These are phyloP conservation scores for Piaya cayana DNA, from an alignment of 2,113 vertebrate species.

Conservation along the genomic window DNA sequence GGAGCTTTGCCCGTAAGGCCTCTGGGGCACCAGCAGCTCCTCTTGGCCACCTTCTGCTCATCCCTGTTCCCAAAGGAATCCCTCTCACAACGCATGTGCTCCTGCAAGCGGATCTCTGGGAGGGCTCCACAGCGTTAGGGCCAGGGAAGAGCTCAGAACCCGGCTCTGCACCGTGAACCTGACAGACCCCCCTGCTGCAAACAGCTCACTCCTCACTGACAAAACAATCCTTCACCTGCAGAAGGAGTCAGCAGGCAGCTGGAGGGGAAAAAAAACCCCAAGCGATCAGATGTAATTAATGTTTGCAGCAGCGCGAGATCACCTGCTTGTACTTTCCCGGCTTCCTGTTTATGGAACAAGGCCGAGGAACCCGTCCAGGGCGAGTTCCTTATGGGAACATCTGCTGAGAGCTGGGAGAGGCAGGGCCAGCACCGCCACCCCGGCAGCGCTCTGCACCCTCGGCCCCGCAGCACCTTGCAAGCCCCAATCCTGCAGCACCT, in stretches of 20 bases:
- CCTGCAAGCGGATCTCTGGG: too few species aligned
- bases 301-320: background rate
- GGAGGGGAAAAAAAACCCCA: background rate
- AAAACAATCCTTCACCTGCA: background rate
- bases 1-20: too few species aligned
- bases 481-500: too few species aligned
- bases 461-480: background rate
- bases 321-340: conserved; percentile 40
- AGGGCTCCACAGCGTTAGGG: background rate
- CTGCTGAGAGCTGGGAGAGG: background rate
- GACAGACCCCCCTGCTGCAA: background rate
- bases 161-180: rapidly evolving
- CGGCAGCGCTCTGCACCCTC: background rate
- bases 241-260: background rate
- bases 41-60: too few species aligned
- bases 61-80: too few species aligned
- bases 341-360: conserved; percentile 29
- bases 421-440: background rate
- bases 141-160: background rate
- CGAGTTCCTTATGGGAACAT: background rate
- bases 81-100: too few species aligned
- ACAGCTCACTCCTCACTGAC: background rate
- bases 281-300: background rate
- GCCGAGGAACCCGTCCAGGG: background rate
- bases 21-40: too few species aligned